Evolutionary conservation across 2,888 invertebrate genomes (phyloP).

Genomic region (Andrena camellia): DNA sequence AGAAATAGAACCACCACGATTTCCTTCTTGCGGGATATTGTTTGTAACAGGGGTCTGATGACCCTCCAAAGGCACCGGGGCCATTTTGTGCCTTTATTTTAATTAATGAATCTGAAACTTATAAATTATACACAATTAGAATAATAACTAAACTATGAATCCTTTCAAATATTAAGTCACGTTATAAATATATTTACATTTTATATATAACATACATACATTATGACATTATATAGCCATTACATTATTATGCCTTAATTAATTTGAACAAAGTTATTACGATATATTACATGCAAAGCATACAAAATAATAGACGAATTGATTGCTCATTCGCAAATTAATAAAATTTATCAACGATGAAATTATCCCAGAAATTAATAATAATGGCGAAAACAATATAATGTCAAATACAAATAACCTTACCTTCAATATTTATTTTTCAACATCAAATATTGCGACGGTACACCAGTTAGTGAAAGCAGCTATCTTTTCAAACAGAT

Average conservation of each 20-base stretch:
- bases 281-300: neutral
- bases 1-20: constrained; percentile 95
- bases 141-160: neutral
- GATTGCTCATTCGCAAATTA: neutral
- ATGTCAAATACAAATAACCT: neutral
- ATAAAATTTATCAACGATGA: neutral
- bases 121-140: neutral
- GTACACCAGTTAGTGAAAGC: constrained; percentile 26
- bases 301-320: constrained; percentile 3
- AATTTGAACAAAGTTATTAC: neutral
- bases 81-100: constrained; percentile 84
- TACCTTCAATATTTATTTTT: constrained; percentile 18
- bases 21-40: constrained; percentile 87
- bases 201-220: neutral
- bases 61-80: constrained; percentile 90
- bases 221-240: neutral
- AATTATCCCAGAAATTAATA: neutral
- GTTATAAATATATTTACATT: neutral
- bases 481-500: constrained; percentile 38
- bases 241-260: neutral
- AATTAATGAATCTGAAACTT: constrained; percentile 22
- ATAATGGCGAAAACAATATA: neutral
- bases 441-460: constrained; percentile 10
- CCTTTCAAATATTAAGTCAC: neutral
- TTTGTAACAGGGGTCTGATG: constrained; percentile 89